Conservation (phyloP, 1,140 invertebrate species). For the Fopius arisanus region DNA sequence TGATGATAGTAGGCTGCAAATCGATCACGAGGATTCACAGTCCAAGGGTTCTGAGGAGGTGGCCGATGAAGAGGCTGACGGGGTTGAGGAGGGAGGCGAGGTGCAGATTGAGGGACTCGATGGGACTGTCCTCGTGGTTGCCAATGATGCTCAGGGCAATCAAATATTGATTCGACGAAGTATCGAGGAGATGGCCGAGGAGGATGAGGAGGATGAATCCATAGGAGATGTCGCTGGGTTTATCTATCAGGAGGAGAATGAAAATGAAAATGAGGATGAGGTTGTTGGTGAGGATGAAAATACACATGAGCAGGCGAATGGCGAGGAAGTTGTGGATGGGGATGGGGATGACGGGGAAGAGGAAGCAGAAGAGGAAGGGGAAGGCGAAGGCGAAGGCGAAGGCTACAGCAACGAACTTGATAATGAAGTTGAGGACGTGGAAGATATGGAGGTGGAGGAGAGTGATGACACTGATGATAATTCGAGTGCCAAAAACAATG, state of each 20-base stretch:
- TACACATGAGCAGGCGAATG: conserved; percentile 26
- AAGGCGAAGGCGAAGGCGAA: conserved; percentile 29
- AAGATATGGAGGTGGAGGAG: conserved; percentile 25
- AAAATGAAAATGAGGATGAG: conserved; percentile 19
- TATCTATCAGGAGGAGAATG: conserved; percentile 35
- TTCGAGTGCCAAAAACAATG: conserved; percentile 53
- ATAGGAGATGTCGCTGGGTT: conserved; percentile 42
- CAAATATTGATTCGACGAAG: conserved; percentile 58
- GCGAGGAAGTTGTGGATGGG: background rate
- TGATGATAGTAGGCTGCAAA: conserved; percentile 19
- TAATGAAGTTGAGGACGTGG: conserved; percentile 32
- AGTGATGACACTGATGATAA: conserved; percentile 36
- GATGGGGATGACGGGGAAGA: conserved; percentile 32
- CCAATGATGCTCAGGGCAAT: conserved; percentile 59
- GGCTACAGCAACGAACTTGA: conserved; percentile 4
- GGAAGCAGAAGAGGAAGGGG: conserved; percentile 20
- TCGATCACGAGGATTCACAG: conserved; percentile 13
- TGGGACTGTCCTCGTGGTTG: conserved; percentile 58
- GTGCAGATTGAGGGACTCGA: conserved; percentile 54
- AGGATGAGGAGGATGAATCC: conserved; percentile 50
- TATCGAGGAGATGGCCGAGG: conserved; percentile 44
- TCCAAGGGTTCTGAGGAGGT: background rate
- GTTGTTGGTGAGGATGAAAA: conserved; percentile 21
- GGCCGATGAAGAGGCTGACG: conserved; percentile 28
- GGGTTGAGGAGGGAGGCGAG: conserved; percentile 29